A percentile compares a stretch with the other conserved stretches of the same genome.
Evolutionary conservation across 2,797 vertebrate genomes (phyloP).

Genomic region (Hydrocynus forskahlii): DNA sequence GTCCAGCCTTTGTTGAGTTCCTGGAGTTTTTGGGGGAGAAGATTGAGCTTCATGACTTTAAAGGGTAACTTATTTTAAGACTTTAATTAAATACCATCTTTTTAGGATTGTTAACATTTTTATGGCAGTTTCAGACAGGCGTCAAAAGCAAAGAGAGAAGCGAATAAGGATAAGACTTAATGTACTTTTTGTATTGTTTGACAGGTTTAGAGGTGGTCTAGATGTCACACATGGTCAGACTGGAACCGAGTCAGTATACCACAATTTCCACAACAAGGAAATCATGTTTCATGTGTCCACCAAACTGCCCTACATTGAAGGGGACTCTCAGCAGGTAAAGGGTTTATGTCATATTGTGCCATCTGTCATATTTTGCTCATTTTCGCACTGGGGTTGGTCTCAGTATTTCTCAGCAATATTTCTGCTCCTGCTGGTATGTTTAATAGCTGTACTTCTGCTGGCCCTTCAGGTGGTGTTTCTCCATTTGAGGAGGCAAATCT

Average conservation of each 20-base stretch:
- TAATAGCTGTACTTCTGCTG: background rate
- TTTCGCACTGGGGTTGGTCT: background rate
- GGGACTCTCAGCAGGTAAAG: slow-evolving; percentile 91
- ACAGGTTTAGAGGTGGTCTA: slow-evolving; percentile 88
- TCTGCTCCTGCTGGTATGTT: background rate
- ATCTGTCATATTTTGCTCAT: slow-evolving; percentile 22
- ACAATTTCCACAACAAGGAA: slow-evolving; percentile 94
- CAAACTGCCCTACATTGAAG: slow-evolving; percentile 95
- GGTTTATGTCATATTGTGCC: background rate
- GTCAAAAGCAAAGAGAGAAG: too few relatives aligned
- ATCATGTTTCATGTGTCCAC: slow-evolving; percentile 99
- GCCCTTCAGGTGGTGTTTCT: background rate
- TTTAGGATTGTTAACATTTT: too few relatives aligned
- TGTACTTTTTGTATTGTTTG: slow-evolving; percentile 65
- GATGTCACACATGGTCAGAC: slow-evolving; percentile 96
- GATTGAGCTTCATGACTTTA: slow-evolving; percentile 93
- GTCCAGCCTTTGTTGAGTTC: slow-evolving; percentile 90
- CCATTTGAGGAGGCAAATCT: background rate
- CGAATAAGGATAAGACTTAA: too few relatives aligned
- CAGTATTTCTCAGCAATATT: background rate
- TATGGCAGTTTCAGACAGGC: too few relatives aligned
- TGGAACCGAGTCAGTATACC: slow-evolving; percentile 89
- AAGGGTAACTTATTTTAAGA: slow-evolving; percentile 80
- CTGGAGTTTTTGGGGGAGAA: slow-evolving; percentile 90
- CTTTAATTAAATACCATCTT: too few relatives aligned